phyloP scores from a whole-genome alignment of 30 jellyfish, hydroid and myxozoan species.

The Catostylus mosaicus region DNA sequence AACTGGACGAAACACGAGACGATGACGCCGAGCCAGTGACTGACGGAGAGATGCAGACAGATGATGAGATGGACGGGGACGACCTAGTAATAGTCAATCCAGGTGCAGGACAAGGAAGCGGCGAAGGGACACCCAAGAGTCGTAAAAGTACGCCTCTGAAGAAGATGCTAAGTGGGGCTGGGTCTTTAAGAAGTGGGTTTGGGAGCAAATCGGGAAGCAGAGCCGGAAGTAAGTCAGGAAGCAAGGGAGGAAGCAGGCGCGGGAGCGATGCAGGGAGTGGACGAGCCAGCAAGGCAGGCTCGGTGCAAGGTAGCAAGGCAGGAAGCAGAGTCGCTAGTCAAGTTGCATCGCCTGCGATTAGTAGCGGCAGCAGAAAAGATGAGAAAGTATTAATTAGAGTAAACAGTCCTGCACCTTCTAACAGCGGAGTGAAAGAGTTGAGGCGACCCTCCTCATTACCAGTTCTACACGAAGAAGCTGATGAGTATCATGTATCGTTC shows the following conservation, averaged over 20 bases:
- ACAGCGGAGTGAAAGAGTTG: background rate
- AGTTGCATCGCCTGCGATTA: background rate
- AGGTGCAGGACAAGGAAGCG: slow-evolving; percentile 7
- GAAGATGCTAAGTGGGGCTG: slow-evolving; percentile 37
- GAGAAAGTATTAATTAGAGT: background rate
- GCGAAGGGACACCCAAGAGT: slow-evolving; percentile 17
- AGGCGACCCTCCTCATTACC: background rate
- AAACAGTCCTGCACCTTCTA: slow-evolving; percentile 31
- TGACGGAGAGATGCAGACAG: slow-evolving; percentile 44
- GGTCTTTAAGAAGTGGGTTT: slow-evolving; percentile 15
- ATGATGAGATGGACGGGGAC: slow-evolving; percentile 35
- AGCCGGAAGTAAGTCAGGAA: background rate
- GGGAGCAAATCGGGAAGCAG: slow-evolving; percentile 25
- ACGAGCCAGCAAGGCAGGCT: background rate
- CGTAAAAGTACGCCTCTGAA: slow-evolving; percentile 48
- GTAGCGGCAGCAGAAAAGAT: background rate
- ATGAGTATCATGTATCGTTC: background rate
- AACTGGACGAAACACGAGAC: background rate
- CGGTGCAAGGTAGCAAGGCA: background rate
- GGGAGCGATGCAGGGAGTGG: background rate
- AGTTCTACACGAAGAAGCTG: background rate
- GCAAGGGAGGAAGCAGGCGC: background rate
- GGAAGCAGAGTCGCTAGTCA: background rate
- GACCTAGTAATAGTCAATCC: slow-evolving; percentile 40
- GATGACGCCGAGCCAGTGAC: background rate